Percentiles rank a stretch among this genome's conserved stretches.
Evolutionary conservation across 2,797 vertebrate species (phyloP).

Genomic region (Argyrosomus regius): DNA sequence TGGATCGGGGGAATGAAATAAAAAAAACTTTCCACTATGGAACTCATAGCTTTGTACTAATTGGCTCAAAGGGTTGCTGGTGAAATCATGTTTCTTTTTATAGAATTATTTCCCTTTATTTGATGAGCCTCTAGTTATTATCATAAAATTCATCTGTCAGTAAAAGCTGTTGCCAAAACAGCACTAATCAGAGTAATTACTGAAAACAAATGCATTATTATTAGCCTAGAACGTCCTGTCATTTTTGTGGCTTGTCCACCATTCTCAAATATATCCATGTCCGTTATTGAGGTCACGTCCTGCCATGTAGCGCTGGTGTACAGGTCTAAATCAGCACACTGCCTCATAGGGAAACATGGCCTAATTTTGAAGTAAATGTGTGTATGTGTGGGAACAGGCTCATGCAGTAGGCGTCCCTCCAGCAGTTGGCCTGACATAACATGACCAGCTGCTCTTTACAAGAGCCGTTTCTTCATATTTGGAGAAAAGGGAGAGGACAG

Average conservation of each 20-base stretch:
- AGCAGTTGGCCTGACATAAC: conserved; percentile 78
- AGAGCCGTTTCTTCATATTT: conserved; percentile 69
- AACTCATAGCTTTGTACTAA: background rate
- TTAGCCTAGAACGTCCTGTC: background rate
- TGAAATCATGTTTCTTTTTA: conserved; percentile 4
- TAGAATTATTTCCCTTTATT: background rate
- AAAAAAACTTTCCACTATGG: background rate
- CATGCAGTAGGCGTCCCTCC: conserved; percentile 70
- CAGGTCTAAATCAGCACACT: conserved; percentile 74
- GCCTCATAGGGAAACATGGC: conserved; percentile 75
- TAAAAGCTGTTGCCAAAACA: conserved; percentile 10
- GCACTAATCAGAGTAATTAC: background rate
- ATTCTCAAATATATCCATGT: conserved; percentile 29
- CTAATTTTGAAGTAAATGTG: conserved; percentile 73
- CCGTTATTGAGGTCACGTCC: conserved; percentile 67
- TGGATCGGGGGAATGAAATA: background rate
- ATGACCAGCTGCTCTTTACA: conserved; percentile 80
- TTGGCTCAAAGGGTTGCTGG: background rate
- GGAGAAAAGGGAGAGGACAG: conserved; percentile 64
- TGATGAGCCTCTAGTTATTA: conserved; percentile 5
- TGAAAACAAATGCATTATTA: background rate
- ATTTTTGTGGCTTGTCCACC: conserved; percentile 20
- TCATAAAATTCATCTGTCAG: conserved; percentile 3
- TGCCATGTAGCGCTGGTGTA: conserved; percentile 41
- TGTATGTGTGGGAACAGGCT: conserved; percentile 72